Percentiles rank a stretch among this genome's conserved stretches.
phyloP scores from a whole-genome alignment of 1,140 invertebrate genomes.

The Phymorhynchus buccinoides region DNA sequence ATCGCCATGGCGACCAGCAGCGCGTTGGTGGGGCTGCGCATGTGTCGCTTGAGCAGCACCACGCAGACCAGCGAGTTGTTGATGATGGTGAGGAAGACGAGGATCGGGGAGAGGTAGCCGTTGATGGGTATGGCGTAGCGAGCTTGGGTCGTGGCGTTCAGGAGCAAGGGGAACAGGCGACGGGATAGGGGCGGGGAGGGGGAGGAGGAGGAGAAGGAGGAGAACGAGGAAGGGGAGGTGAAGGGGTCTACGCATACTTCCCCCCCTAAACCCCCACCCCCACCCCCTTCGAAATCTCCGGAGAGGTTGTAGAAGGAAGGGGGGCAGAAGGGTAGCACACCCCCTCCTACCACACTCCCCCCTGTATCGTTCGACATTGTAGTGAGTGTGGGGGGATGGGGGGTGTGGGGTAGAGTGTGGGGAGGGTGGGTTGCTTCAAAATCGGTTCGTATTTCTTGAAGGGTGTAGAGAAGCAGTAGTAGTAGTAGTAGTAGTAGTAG shows the following conservation, averaged over 20 bases:
- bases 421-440: not conserved
- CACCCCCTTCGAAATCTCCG: not conserved
- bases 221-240: not conserved
- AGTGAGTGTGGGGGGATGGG: not conserved
- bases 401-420: not conserved
- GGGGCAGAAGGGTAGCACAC: not conserved
- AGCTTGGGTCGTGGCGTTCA: conserved; percentile 27
- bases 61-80: conserved; percentile 91
- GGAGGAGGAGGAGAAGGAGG: too few relatives aligned
- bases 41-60: conserved; percentile 79
- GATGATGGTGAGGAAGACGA: conserved; percentile 89
- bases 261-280: not conserved
- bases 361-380: not conserved
- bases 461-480: not conserved
- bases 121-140: conserved; percentile 63
- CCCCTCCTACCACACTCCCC: not conserved
- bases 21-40: conserved; percentile 81
- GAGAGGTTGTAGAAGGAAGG: too few relatives aligned
- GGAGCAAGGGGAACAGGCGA: not conserved
- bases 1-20: conserved; percentile 89
- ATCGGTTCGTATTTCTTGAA: not conserved
- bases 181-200: not conserved
- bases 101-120: conserved; percentile 84
- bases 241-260: not conserved
- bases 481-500: too few relatives aligned